These are phyloP conservation scores for Tenebrio molitor DNA, from an alignment of 1,140 invertebrate species.

Conservation along the genomic window DNA sequence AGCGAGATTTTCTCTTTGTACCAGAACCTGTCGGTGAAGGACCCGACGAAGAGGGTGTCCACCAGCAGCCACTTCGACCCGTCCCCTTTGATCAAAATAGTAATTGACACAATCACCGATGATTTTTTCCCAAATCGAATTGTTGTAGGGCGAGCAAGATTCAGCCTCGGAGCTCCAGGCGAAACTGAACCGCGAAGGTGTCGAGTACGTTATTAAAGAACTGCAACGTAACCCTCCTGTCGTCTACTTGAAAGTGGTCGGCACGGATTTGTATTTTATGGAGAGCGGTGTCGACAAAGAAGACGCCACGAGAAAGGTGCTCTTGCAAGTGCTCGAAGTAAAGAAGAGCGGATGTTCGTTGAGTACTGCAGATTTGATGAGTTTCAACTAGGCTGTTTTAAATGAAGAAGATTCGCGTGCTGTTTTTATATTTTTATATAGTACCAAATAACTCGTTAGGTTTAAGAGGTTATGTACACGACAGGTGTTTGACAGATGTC, in stretches of 20 bases:
- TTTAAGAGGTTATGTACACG: no score
- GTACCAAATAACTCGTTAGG: no score
- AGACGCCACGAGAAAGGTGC: slow-evolving; percentile 25
- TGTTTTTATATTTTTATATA: no score
- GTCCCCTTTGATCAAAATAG: not conserved
- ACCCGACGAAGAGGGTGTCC: slow-evolving; percentile 1
- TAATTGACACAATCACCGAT: slow-evolving; percentile 1
- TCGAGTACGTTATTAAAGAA: not conserved
- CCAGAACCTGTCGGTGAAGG: not conserved
- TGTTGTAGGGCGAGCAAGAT: not conserved
- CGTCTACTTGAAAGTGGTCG: slow-evolving; percentile 6
- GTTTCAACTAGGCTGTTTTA: not conserved
- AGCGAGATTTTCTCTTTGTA: slow-evolving; percentile 2
- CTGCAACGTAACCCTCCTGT: slow-evolving; percentile 24
- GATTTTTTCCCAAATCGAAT: not conserved
- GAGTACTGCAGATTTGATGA: slow-evolving; percentile 5
- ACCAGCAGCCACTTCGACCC: not conserved
- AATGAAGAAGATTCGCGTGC: not conserved
- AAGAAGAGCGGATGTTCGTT: slow-evolving; percentile 2
- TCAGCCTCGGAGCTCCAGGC: not conserved
- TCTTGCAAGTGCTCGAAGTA: not conserved
- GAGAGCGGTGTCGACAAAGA: not conserved
- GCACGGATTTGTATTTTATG: slow-evolving; percentile 29
- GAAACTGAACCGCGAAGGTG: not conserved
- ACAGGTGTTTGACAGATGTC: no score